Evolutionary conservation across 1,140 invertebrate genomes (phyloP), one percentile per base, ranked within the genome.

Genomic region (Colletes gigas): DNA sequence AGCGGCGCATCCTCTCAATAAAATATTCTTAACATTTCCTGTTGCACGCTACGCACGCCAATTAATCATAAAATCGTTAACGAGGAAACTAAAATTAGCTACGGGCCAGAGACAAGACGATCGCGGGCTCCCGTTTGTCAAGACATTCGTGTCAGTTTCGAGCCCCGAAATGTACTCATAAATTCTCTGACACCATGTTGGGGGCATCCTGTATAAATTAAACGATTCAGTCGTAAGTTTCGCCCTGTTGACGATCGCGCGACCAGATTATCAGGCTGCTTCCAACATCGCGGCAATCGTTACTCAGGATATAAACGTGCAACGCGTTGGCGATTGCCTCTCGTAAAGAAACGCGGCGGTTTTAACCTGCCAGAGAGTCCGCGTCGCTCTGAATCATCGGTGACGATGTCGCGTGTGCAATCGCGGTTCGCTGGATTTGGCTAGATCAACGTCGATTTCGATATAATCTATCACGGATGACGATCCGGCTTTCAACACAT

Each of bases 261-360:
- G 8, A 17, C 1, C 8, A 17, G 39, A 41, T 50, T 21, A 30
- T 41, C 55, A 12, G 21, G n/a, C 52, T 47, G 63, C 52, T 82
- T 82, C 63, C 76, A 47, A 78, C 69, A 54, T 73, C 54, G 60
- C 12, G 10, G 52, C 66, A 9, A 82, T 81, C 57, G 44, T 63
- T 84, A n/a, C 73, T 57, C 59, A 15, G 59, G 62, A 55, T 68
- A 82, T 72, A 78, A 75, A 78, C 67, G 62, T 74, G 68, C 65
- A 15, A 82, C 79, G 63, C 4, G 65, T 7, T n/a, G 71, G n/a
- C 60, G 72, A 82, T 70, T 60, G 80, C 60, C 44, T 30, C 79
- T 85, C 83, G 44, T 85, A 86, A 86, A 86, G 59, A 83, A 74
- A 59, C 73, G 50, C 3, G 55, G 55, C n/a, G 50, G 72, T 82